Base-by-base conservation (phyloP, 2,113 vertebrate species). In the Eira barbara region DNA sequence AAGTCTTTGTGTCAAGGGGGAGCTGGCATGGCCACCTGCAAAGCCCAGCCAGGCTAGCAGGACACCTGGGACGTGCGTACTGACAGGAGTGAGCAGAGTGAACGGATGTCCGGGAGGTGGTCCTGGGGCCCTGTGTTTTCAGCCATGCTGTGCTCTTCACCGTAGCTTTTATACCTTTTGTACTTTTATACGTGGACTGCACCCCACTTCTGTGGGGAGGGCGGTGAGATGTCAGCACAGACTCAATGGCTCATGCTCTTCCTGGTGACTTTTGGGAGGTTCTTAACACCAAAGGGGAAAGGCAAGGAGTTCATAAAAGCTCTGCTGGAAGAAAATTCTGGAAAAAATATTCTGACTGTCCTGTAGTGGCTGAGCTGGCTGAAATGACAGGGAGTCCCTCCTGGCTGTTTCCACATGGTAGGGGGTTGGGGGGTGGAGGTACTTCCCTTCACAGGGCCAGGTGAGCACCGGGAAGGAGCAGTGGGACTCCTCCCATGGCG, bases 111-210 rank as follows among this genome's bases (percentile, higher is more conserved):
- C 55, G 10, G 76, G 63, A 52, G 34, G 57, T 4, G 67, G 78
- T 45, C 73, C 47, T 13, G 6, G 49, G 31, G 29, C 67, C 59
- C 49, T 7, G 1, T 9, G n/a, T 52, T 20, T 42, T 31, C 61
- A 84, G 0, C 42, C 1, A 0, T 12, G 55, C 88, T 34, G 34
- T 29, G 52, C 84, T 90, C 84, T 47, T 78, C 49, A 1, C 59
- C 3, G 2, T 34, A 73, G 87, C 69, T 67, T 97, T 74, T 81
- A 76, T 89, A 89, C 67, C 39, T 97, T 96, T 97, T 94, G 31
- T 97, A 96, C 91, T 90, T 97, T 96, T 94, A 65, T 96, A 96
- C 3, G 1, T 18, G 63, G 67, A 90, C 87, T 45, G 63, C 15
- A 29, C 45, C 39, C 59, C 31, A 3, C 39, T 47, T 83, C 15